Evolutionary conservation across 2,888 invertebrate species (phyloP).

Genomic region (Elgonia sp.): DNA sequence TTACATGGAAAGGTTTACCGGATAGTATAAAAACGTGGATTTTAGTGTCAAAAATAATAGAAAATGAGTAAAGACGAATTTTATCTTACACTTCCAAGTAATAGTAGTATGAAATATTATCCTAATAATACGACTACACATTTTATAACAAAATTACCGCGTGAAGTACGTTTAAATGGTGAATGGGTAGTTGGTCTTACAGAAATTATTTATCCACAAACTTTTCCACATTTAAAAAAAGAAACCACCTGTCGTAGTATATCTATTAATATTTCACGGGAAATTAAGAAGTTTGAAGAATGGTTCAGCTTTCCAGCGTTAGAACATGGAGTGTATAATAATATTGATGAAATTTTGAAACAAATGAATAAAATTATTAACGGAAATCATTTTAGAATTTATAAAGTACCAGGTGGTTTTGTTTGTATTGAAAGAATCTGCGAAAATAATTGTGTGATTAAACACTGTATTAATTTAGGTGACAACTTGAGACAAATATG

Average conservation of each 20-base stretch:
- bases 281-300: too few relatives aligned
- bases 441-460: neutral
- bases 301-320: too few relatives aligned
- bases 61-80: constrained; percentile 26
- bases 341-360: too few relatives aligned
- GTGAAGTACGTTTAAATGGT: constrained; percentile 23
- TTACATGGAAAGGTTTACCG: constrained; percentile 9
- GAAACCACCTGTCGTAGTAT: too few relatives aligned
- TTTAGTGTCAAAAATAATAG: neutral
- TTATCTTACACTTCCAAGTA: constrained; percentile 37
- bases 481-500: too few relatives aligned
- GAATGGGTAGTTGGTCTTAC: constrained; percentile 30
- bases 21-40: constrained; percentile 13
- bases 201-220: constrained; percentile 10
- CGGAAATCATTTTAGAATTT: too few relatives aligned
- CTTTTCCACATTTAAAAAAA: too few relatives aligned
- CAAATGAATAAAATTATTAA: too few relatives aligned
- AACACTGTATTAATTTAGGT: too few relatives aligned
- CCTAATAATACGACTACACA: constrained; percentile 37
- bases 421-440: neutral
- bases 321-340: too few relatives aligned
- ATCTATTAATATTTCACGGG: too few relatives aligned
- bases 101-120: constrained; percentile 39
- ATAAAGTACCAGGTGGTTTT: neutral
- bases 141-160: constrained; percentile 18